Evolutionary conservation across 2,113 vertebrate species (phyloP), one percentile per base, ranked within the genome.

Genomic region (Misgurnus anguillicaudatus): DNA sequence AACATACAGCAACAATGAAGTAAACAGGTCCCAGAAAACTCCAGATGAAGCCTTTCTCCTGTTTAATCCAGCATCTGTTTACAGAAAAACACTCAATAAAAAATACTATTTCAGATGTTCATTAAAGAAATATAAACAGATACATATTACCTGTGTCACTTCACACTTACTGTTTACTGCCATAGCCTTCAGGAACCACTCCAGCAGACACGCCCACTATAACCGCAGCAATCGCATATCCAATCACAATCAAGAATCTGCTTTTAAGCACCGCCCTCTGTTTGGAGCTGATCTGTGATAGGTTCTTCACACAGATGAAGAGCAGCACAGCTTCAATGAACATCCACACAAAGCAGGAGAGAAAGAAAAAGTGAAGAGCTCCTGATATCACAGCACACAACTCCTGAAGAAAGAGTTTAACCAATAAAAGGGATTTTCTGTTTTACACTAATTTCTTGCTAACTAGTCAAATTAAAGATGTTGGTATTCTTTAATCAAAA

Each of bases 281-380:
- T 1, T 3, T 77, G 41, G 65, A 55, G 61, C 9, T 71, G 55
- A 80, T 6, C 5, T 42, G 38, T 39, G 55, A 57, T 16, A 80
- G 69, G 57, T 60, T 80, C 16, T 48, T 66, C 51, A 93, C 89
- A 2, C 91, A 88, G 36, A 91, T 74, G 87, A 93, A 92, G 60
- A 94, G 92, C 79, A 92, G 87, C 24, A 90, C 14, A 0, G 90
- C 92, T 64, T 93, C 92, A 2, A 92, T 89, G 62, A 82, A 82
- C 93, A 93, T 94, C 92, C 92, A 93, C 86, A 90, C 89, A 86
- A 93, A 93, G 45, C 89, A 85, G 0, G 88, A 87, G 71, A 94
- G 84, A 76, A 92, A 92, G 70, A 84, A 87, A 81, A 89, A 90
- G 75, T 94, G 91, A 79, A 92, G 87, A 57, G 92, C 51, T 0